Evolutionary conservation across 2,113 vertebrate species (phyloP).

Genomic region (Sinocyclocheilus grahami): DNA sequence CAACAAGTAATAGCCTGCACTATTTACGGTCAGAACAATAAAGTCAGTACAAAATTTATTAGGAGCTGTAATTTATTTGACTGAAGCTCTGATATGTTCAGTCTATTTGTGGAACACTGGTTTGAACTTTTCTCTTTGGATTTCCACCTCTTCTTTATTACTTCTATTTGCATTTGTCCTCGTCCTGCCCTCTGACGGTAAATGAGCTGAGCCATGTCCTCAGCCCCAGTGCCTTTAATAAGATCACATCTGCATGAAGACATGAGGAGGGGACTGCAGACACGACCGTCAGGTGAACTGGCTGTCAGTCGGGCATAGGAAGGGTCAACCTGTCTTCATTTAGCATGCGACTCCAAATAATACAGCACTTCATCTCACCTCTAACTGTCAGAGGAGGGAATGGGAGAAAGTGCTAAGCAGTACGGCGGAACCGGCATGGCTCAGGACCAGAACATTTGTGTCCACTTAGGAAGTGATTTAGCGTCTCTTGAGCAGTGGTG

Average conservation of each 20-base stretch:
- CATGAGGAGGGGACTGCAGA: slow-evolving; percentile 1
- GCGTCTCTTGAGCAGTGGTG: neutral
- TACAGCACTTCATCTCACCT: slow-evolving; percentile 36
- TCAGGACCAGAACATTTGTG: slow-evolving; percentile 53
- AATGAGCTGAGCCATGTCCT: slow-evolving; percentile 30
- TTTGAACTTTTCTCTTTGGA: neutral
- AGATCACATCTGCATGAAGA: slow-evolving; percentile 34
- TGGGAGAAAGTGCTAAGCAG: slow-evolving; percentile 56
- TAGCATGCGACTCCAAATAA: slow-evolving; percentile 26
- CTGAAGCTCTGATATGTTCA: neutral
- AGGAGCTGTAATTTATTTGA: neutral
- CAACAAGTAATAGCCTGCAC: neutral
- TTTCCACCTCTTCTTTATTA: slow-evolving; percentile 32
- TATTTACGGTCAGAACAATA: neutral
- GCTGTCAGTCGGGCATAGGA: neutral
- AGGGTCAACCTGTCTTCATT: slow-evolving; percentile 26
- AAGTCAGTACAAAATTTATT: neutral
- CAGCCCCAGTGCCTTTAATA: slow-evolving; percentile 14
- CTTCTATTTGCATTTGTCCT: slow-evolving; percentile 40
- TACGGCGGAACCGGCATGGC: slow-evolving; percentile 21
- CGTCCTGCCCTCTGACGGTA: slow-evolving; percentile 25
- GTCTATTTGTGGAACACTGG: slow-evolving; percentile 22
- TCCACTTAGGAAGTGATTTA: slow-evolving; percentile 59
- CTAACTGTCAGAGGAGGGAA: slow-evolving; percentile 33
- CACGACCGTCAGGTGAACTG: neutral